Conservation (phyloP, 2,888 invertebrate genomes). For the Pardosa pseudoannulata region DNA sequence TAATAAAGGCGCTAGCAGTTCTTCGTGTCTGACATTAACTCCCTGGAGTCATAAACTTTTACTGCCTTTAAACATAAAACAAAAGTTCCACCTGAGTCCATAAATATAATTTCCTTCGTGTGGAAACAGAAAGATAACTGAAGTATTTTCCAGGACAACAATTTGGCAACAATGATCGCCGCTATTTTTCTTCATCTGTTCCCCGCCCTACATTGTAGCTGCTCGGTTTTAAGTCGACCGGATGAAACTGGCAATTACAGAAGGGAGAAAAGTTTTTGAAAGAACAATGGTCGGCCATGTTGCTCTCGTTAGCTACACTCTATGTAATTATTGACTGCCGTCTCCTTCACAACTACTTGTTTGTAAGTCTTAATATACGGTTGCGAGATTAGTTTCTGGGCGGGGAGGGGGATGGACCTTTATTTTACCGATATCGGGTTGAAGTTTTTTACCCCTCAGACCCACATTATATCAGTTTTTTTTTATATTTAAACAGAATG, state of each 20-base stretch:
- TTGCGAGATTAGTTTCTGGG: not conserved
- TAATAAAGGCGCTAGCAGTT: not conserved
- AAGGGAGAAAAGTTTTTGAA: not conserved
- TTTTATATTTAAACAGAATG: no score
- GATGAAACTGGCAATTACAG: slow-evolving; percentile 5
- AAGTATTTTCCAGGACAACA: slow-evolving; percentile 5
- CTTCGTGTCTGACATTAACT: not conserved
- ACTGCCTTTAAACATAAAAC: not conserved
- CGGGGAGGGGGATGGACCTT: no score
- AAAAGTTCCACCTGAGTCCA: not conserved
- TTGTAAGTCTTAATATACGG: not conserved
- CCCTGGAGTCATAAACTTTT: not conserved
- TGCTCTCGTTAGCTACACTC: not conserved
- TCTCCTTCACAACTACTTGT: not conserved
- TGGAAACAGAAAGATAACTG: not conserved
- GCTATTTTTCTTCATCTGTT: not conserved
- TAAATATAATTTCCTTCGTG: slow-evolving; percentile 1
- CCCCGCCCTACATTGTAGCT: not conserved
- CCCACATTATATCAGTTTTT: no score
- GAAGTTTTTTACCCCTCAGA: no score
- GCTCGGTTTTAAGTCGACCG: not conserved
- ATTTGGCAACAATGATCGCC: slow-evolving; percentile 1
- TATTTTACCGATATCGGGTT: no score
- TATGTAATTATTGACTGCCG: not conserved
- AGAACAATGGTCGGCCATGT: not conserved